Evolutionary conservation across 2,113 vertebrate species (phyloP).

Genomic region (Blennius ocellaris): DNA sequence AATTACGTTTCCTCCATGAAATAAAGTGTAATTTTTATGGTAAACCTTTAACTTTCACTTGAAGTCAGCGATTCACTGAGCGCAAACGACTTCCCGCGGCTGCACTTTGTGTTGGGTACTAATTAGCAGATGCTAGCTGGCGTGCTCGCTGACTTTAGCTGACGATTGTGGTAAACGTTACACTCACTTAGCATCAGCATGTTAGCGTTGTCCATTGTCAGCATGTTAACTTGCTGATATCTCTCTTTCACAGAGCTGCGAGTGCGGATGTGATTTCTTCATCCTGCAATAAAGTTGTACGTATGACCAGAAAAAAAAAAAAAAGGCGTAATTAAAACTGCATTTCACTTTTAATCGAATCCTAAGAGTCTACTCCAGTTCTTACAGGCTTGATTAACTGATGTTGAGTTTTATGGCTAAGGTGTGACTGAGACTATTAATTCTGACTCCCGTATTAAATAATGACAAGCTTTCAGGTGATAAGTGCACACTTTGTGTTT

Average conservation of each 20-base stretch:
- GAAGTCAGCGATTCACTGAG: no score
- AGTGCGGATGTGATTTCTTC: neutral
- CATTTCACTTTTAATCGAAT: neutral
- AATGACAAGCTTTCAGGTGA: neutral
- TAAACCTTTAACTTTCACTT: neutral
- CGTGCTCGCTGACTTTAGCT: neutral
- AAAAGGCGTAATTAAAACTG: neutral
- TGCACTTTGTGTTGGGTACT: no score
- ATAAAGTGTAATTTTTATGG: constrained; percentile 1
- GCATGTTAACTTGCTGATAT: neutral
- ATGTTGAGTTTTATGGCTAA: no score
- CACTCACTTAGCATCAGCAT: neutral
- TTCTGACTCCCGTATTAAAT: no score
- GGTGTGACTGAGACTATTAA: no score
- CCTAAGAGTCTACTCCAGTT: no score
- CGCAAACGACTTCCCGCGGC: no score
- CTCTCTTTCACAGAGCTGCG: neutral
- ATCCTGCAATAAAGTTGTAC: neutral
- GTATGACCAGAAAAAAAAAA: neutral
- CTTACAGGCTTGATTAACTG: no score
- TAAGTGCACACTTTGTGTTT: neutral
- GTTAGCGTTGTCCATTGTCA: neutral
- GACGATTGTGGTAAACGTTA: neutral
- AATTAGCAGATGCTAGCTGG: no score
- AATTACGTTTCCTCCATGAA: neutral